Evolutionary conservation across 2,888 invertebrate genomes (phyloP).

Genomic region (Caenorhabditis becei): DNA sequence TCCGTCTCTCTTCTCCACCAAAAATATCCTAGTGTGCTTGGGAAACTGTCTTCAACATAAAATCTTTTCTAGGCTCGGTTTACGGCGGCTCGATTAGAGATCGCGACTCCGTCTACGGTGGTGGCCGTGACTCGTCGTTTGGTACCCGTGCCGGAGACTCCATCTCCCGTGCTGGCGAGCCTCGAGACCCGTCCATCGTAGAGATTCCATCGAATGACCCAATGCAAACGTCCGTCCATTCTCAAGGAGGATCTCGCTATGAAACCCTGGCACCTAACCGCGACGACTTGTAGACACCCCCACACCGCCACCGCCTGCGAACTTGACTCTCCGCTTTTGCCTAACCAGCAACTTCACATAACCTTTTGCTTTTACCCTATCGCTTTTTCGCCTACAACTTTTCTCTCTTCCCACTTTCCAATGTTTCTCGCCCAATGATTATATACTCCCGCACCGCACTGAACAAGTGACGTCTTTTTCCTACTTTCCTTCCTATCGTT

Average conservation of each 20-base stretch:
- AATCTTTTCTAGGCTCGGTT: conserved; percentile 65
- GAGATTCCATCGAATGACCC: conserved; percentile 69
- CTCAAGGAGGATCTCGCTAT: conserved; percentile 65
- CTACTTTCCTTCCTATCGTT: conserved; percentile 41
- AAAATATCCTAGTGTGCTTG: conserved; percentile 47
- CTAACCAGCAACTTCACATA: conserved; percentile 57
- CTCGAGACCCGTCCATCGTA: conserved; percentile 65
- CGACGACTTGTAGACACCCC: conserved; percentile 63
- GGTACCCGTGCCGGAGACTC: conserved; percentile 57
- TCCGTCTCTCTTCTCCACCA: conserved; percentile 46
- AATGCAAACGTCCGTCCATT: conserved; percentile 59
- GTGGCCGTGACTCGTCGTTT: conserved; percentile 62
- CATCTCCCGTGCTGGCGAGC: conserved; percentile 48
- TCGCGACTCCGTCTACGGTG: conserved; percentile 67
- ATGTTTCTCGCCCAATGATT: conserved; percentile 25
- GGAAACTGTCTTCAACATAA: conserved; percentile 17
- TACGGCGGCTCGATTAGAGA: conserved; percentile 70
- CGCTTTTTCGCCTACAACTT: conserved; percentile 13
- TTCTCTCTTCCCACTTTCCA: conserved; percentile 21
- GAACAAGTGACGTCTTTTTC: conserved; percentile 18
- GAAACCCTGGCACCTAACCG: conserved; percentile 67
- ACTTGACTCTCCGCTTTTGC: conserved; percentile 32
- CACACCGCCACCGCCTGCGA: conserved; percentile 17
- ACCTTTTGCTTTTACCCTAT: conserved; percentile 23
- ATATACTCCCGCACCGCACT: neutral